Conservation (phyloP, 2,888 invertebrate genomes). For the Cryptops parisi region DNA sequence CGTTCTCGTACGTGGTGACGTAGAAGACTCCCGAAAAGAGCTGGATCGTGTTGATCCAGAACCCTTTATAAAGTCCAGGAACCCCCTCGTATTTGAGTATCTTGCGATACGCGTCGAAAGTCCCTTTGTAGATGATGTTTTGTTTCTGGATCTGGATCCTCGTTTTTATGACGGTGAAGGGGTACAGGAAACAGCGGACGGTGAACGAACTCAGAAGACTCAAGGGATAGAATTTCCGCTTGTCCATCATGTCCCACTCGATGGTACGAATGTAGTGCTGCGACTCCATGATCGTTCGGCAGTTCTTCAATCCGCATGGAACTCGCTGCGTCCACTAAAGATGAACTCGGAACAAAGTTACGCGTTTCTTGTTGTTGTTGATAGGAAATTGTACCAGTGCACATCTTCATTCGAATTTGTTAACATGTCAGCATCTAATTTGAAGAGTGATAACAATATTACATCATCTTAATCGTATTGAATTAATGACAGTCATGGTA, state of each 20-base stretch:
- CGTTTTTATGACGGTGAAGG: conserved; percentile 85
- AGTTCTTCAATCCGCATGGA: neutral
- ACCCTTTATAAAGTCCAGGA: conserved; percentile 79
- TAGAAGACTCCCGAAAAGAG: conserved; percentile 64
- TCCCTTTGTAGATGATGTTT: conserved; percentile 58
- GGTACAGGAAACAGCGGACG: conserved; percentile 64
- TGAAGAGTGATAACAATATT: too few species aligned
- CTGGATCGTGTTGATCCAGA: conserved; percentile 86
- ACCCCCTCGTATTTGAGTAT: conserved; percentile 72
- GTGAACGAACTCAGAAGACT: conserved; percentile 78
- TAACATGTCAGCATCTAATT: too few species aligned
- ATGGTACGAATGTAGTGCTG: conserved; percentile 47
- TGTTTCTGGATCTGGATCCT: conserved; percentile 76
- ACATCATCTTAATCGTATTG: too few species aligned
- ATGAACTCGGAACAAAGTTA: too few species aligned
- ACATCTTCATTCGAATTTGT: too few species aligned
- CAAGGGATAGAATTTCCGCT: conserved; percentile 79
- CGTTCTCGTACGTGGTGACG: conserved; percentile 85
- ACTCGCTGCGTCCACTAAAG: too few species aligned
- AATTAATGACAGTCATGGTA: too few species aligned
- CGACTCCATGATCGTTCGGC: neutral
- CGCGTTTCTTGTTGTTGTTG: too few species aligned
- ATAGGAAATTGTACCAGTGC: too few species aligned
- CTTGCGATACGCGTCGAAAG: conserved; percentile 76
- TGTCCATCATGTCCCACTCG: conserved; percentile 98